phyloP scores from a whole-genome alignment of 2,113 vertebrate species.

The Chaetodon trifascialis region DNA sequence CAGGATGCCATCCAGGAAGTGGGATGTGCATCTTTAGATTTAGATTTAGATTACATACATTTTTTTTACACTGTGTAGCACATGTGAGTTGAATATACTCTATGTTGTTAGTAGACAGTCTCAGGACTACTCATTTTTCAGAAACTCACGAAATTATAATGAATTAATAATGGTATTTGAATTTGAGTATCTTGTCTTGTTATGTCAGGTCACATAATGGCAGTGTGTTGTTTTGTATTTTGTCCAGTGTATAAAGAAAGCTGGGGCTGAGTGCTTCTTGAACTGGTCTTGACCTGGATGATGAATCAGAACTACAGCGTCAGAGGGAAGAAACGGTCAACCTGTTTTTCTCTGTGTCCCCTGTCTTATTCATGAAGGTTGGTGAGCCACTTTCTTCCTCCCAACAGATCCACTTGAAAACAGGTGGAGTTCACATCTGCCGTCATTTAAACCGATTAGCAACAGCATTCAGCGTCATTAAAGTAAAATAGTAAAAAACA shows the following conservation, averaged over 20 bases:
- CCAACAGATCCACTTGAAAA: not conserved
- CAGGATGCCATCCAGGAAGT: no score
- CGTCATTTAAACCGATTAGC: not conserved
- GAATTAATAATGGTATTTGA: not conserved
- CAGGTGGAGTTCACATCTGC: constrained; percentile 44
- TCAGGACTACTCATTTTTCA: not conserved
- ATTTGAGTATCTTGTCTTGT: not conserved
- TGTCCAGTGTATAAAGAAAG: not conserved
- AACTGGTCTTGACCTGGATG: not conserved
- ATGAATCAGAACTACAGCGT: not conserved
- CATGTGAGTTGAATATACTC: not conserved
- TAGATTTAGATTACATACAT: not conserved
- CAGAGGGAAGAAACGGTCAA: not conserved
- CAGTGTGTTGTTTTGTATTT: not conserved
- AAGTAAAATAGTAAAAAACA: constrained; percentile 23
- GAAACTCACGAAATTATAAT: not conserved
- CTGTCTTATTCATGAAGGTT: not conserved
- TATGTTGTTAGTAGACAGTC: not conserved
- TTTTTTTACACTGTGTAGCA: not conserved
- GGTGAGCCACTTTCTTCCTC: not conserved
- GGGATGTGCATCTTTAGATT: no score
- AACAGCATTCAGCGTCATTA: not conserved
- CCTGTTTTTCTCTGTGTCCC: not conserved
- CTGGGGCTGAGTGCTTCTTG: not conserved
- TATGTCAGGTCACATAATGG: not conserved